Percentiles rank a stretch among this genome's conserved stretches.
Conservation (phyloP, 2,113 vertebrate species). For the Heloderma charlesbogerti region DNA sequence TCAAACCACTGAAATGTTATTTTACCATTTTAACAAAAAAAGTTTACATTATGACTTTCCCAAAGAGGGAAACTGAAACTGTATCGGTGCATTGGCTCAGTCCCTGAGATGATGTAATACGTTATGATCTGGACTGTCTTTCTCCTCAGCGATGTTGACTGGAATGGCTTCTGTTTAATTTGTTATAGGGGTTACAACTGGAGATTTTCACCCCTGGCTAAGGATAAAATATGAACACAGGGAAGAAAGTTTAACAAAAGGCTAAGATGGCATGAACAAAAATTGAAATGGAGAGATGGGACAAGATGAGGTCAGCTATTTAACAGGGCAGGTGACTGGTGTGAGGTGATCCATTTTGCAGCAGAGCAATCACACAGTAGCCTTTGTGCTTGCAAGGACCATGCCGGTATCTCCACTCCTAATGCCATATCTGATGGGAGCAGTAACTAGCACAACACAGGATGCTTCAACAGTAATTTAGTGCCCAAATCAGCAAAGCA, state of each 20-base stretch:
- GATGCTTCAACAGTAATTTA: conserved; percentile 5
- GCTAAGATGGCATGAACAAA: conserved; percentile 27
- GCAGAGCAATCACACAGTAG: conserved; percentile 14
- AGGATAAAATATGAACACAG: conserved; percentile 36
- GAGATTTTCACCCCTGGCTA: conserved; percentile 4
- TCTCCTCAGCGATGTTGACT: background rate
- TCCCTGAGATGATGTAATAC: background rate
- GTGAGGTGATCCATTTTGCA: conserved; percentile 39
- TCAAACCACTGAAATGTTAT: background rate
- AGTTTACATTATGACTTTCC: background rate
- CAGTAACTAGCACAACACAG: background rate
- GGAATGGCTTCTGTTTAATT: conserved; percentile 13
- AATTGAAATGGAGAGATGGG: conserved; percentile 1
- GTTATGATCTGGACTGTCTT: conserved; percentile 29
- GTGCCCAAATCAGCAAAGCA: background rate
- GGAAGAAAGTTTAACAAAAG: conserved; percentile 27
- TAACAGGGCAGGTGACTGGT: conserved; percentile 13
- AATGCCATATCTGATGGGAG: background rate
- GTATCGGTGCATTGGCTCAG: background rate
- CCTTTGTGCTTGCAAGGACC: conserved; percentile 16
- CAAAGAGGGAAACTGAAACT: background rate
- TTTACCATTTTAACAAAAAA: background rate
- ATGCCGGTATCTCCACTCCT: conserved; percentile 26
- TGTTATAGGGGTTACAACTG: background rate
- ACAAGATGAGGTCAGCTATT: conserved; percentile 40